Evolutionary conservation across 2,113 vertebrate genomes (phyloP).

Genomic region (Cercopithecus mona): DNA sequence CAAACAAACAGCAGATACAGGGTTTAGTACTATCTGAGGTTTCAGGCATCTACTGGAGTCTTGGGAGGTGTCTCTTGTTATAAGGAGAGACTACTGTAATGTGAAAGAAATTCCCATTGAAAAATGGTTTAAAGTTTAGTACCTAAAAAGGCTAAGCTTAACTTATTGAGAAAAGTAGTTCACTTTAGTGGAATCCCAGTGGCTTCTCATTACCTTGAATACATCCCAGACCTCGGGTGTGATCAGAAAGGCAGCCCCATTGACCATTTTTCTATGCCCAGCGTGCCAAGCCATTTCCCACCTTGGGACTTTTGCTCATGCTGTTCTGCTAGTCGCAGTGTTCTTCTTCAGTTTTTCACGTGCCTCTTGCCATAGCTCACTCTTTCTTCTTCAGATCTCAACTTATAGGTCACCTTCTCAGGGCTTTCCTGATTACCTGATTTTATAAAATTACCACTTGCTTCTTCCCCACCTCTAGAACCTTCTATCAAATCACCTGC

Average conservation of each 20-base stretch:
- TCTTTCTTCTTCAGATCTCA: background rate
- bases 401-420: background rate
- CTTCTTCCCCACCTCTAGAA: background rate
- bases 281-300: background rate
- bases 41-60: background rate
- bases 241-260: background rate
- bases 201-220: background rate
- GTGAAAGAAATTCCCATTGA: background rate
- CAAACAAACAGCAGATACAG: background rate
- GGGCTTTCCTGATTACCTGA: background rate
- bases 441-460: background rate
- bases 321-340: background rate
- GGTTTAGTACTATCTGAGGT: background rate
- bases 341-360: background rate
- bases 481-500: background rate
- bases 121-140: background rate
- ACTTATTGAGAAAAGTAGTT: constrained; percentile 29
- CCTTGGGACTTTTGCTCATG: background rate
- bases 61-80: background rate
- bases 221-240: background rate
- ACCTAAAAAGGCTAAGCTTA: constrained; percentile 11
- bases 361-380: background rate
- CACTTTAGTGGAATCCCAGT: background rate
- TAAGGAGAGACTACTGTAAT: background rate
- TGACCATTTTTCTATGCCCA: background rate